These are phyloP conservation scores for Telmatherina bonti DNA, from an alignment of 2,797 vertebrate genomes.

Conservation along the genomic window DNA sequence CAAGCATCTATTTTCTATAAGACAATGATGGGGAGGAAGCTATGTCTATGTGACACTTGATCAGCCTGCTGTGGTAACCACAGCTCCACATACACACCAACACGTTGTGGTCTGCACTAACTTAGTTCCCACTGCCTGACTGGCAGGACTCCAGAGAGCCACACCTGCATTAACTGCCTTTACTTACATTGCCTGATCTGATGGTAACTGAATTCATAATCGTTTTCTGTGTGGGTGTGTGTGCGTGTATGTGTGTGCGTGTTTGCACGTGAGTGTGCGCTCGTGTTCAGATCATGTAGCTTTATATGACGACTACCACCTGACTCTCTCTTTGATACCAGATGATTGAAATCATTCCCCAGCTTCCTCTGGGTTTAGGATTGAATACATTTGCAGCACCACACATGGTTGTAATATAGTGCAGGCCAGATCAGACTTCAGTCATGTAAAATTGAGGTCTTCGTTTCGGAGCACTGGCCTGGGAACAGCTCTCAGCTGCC, in stretches of 20 bases:
- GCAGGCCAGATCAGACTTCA: constrained; percentile 70
- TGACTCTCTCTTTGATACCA: constrained; percentile 74
- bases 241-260: constrained; percentile 16
- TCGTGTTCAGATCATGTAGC: constrained; percentile 50
- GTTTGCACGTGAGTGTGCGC: too few species aligned
- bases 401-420: constrained; percentile 85
- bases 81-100: constrained; percentile 41
- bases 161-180: constrained; percentile 77
- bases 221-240: constrained; percentile 24
- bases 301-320: constrained; percentile 40
- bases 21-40: constrained; percentile 61
- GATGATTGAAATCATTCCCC: constrained; percentile 61
- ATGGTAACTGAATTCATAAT: constrained; percentile 62
- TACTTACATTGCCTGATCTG: constrained; percentile 47
- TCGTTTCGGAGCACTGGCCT: constrained; percentile 71
- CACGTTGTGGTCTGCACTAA: constrained; percentile 32
- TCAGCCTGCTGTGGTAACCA: constrained; percentile 62
- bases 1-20: constrained; percentile 53
- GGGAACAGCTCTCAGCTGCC: constrained; percentile 61
- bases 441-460: constrained; percentile 74
- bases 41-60: constrained; percentile 70
- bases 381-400: constrained; percentile 64
- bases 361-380: constrained; percentile 60
- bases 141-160: constrained; percentile 65
- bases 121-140: constrained; percentile 60